Conservation (phyloP, 2,113 vertebrate genomes). For the Artemisiospiza belli region DNA sequence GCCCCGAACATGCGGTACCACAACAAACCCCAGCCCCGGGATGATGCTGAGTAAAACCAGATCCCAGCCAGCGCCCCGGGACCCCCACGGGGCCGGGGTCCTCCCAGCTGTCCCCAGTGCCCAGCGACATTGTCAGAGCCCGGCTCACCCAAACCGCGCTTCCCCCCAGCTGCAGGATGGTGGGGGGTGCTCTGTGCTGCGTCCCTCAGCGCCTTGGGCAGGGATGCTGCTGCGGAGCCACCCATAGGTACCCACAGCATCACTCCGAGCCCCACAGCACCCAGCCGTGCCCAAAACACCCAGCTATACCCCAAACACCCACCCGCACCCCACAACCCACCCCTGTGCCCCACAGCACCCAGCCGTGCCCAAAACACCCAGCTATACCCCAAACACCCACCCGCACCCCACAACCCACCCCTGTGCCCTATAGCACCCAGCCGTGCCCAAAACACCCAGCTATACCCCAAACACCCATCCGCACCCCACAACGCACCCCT, state of each 20-base stretch:
- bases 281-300: not conserved
- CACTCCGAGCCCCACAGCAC: not conserved
- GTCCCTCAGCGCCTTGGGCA: not conserved
- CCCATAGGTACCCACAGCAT: not conserved
- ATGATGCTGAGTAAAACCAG: not conserved
- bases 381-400: not conserved
- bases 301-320: not conserved
- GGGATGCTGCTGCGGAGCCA: not conserved
- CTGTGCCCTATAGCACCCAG: not conserved
- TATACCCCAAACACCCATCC: fast-evolving
- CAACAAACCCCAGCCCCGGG: not conserved
- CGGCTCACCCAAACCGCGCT: too few relatives aligned
- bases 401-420: not conserved
- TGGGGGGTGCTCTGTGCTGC: not conserved
- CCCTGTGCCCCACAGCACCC: not conserved
- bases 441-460: not conserved
- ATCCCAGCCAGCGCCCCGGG: not conserved
- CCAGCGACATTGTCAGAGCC: not conserved
- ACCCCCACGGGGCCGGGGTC: not conserved
- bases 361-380: not conserved
- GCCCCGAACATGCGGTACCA: not conserved
- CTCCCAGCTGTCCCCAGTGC: not conserved
- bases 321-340: not conserved
- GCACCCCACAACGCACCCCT: not conserved
- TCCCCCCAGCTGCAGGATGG: not conserved